Conservation (phyloP, 2,113 vertebrate genomes). For the Pseudorhombus dupliciocellatus region DNA sequence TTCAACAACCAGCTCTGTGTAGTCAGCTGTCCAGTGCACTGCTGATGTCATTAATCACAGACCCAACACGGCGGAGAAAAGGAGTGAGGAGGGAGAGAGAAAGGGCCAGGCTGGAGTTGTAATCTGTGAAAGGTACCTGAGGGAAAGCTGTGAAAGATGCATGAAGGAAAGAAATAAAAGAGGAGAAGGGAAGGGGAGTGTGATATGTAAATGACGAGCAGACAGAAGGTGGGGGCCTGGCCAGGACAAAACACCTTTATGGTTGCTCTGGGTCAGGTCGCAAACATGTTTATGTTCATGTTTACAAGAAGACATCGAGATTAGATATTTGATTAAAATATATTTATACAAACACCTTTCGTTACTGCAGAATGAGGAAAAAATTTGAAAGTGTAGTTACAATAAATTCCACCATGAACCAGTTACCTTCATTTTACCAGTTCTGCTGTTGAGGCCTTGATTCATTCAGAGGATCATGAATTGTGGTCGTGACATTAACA, state of each 20-base stretch:
- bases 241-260: background rate
- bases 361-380: background rate
- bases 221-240: background rate
- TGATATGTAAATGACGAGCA: background rate
- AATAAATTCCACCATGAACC: background rate
- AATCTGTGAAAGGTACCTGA: constrained; percentile 55
- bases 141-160: constrained; percentile 39
- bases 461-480: background rate
- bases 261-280: background rate
- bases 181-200: background rate
- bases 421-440: too few relatives aligned
- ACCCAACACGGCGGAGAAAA: constrained; percentile 58
- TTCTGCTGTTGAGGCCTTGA: too few relatives aligned
- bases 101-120: constrained; percentile 39
- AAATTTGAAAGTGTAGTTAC: background rate
- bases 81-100: constrained; percentile 17
- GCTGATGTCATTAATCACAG: constrained; percentile 76
- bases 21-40: constrained; percentile 73
- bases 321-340: too few relatives aligned
- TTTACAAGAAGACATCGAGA: too few relatives aligned
- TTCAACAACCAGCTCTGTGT: constrained; percentile 72
- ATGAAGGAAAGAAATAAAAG: constrained; percentile 34
- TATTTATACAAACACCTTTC: too few relatives aligned
- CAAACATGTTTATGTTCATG: too few relatives aligned
- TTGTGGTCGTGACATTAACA: background rate